These are phyloP conservation scores for Hyperoplus immaculatus DNA, from an alignment of 2,797 vertebrate species.

Conservation along the genomic window DNA sequence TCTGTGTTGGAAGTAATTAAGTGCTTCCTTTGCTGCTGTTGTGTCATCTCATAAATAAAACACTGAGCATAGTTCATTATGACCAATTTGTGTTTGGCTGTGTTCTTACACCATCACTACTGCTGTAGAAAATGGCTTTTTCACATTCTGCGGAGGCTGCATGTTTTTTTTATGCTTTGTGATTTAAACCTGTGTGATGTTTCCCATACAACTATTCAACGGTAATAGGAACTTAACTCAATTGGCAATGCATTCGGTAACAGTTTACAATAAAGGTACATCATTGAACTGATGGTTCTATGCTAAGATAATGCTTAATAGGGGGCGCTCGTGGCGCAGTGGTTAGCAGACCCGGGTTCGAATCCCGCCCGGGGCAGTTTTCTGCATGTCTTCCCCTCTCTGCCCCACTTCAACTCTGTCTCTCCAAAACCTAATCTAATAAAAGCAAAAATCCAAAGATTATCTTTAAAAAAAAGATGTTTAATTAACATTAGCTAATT, in stretches of 20 bases:
- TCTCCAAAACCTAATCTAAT: no score
- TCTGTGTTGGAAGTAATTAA: slow-evolving; percentile 43
- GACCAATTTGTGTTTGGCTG: slow-evolving; percentile 51
- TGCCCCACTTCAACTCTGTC: no score
- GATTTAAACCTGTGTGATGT: slow-evolving; percentile 50
- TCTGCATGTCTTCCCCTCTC: no score
- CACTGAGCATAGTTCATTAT: slow-evolving; percentile 44
- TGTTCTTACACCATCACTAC: slow-evolving; percentile 49
- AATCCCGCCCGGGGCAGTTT: no score
- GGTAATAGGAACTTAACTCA: slow-evolving; percentile 15
- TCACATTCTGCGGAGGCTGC: slow-evolving; percentile 36
- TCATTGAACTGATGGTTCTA: no score
- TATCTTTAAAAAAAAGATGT: no score
- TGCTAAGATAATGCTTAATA: no score
- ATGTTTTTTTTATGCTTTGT: slow-evolving; percentile 40
- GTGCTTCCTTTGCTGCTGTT: slow-evolving; percentile 41
- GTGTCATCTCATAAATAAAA: slow-evolving; percentile 68
- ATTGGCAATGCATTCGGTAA: slow-evolving; percentile 15
- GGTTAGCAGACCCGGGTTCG: no score
- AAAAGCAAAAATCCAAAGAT: no score
- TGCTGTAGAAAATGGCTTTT: slow-evolving; percentile 52
- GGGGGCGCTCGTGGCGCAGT: no score
- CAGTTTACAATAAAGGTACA: no score
- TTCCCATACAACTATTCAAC: slow-evolving; percentile 35
- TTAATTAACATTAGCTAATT: no score